These are phyloP conservation scores for Aurelia coerulea DNA, from an alignment of 30 jellyfish, hydroid and myxozoan species.

Conservation along the genomic window DNA sequence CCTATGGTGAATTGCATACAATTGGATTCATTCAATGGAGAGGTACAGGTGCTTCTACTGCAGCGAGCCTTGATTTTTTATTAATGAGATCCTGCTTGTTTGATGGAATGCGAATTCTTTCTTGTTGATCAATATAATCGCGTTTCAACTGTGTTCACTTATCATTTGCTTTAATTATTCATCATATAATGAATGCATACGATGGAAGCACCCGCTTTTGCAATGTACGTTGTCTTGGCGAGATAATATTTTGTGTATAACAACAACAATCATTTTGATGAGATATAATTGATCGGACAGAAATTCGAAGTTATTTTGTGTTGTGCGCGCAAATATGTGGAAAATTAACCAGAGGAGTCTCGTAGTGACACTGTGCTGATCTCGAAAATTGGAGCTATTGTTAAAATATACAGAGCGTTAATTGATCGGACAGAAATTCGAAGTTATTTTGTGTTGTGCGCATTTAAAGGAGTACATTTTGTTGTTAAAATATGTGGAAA, in stretches of 20 bases:
- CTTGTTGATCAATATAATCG: slow-evolving; percentile 10
- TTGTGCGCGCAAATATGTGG: too few species aligned
- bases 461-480: neutral
- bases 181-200: slow-evolving; percentile 1
- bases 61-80: slow-evolving; percentile 1
- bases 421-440: too few species aligned
- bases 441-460: too few species aligned
- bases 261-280: neutral
- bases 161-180: slow-evolving; percentile 31
- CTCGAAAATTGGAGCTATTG: too few species aligned
- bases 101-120: slow-evolving; percentile 34
- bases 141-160: slow-evolving; percentile 54
- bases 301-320: too few species aligned
- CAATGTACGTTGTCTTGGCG: slow-evolving; percentile 7
- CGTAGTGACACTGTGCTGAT: too few species aligned
- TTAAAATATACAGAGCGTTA: too few species aligned
- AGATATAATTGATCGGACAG: too few species aligned
- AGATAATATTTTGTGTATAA: neutral
- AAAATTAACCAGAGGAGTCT: too few species aligned
- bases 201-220: slow-evolving; percentile 28
- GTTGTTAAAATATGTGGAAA: neutral
- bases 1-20: neutral
- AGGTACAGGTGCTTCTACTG: slow-evolving; percentile 23
- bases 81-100: slow-evolving; percentile 23
- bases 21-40: neutral